phyloP scores from a whole-genome alignment of 2,888 invertebrate genomes.

The Meta bourneti region DNA sequence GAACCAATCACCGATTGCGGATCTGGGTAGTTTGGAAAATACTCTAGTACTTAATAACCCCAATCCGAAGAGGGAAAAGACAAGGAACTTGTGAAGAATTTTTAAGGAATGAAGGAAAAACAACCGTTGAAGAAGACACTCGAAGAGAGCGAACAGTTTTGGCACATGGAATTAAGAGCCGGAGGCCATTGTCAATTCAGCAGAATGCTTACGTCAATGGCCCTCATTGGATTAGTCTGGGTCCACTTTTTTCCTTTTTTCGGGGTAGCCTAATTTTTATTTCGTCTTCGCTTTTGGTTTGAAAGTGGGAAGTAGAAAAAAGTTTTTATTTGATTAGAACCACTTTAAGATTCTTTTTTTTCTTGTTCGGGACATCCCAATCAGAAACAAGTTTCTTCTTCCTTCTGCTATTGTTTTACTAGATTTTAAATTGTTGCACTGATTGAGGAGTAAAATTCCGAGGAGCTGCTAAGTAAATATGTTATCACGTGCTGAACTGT shows the following conservation, averaged over 20 bases:
- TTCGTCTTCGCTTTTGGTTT: constrained; percentile 35
- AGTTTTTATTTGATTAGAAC: constrained; percentile 49
- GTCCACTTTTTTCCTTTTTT: constrained; percentile 25
- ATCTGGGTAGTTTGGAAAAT: not conserved
- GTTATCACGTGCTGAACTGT: not conserved
- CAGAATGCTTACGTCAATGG: constrained; percentile 62
- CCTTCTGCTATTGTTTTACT: not conserved
- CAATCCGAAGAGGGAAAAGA: constrained; percentile 38
- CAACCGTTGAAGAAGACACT: constrained; percentile 37
- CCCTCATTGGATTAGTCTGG: constrained; percentile 61
- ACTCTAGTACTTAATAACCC: constrained; percentile 53
- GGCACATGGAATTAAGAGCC: constrained; percentile 57
- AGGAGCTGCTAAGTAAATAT: not conserved
- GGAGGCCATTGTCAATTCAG: constrained; percentile 65
- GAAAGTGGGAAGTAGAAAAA: constrained; percentile 31
- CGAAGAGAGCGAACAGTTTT: constrained; percentile 27
- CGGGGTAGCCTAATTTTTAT: constrained; percentile 31
- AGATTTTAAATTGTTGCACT: not conserved
- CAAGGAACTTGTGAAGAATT: constrained; percentile 11
- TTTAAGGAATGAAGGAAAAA: constrained; percentile 46
- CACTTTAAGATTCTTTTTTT: constrained; percentile 30
- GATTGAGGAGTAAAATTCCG: not conserved
- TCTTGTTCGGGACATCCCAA: constrained; percentile 38
- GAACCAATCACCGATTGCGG: constrained; percentile 34
- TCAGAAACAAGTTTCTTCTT: not conserved